phyloP scores from a whole-genome alignment of 2,797 vertebrate genomes.

The Myotis myotis region DNA sequence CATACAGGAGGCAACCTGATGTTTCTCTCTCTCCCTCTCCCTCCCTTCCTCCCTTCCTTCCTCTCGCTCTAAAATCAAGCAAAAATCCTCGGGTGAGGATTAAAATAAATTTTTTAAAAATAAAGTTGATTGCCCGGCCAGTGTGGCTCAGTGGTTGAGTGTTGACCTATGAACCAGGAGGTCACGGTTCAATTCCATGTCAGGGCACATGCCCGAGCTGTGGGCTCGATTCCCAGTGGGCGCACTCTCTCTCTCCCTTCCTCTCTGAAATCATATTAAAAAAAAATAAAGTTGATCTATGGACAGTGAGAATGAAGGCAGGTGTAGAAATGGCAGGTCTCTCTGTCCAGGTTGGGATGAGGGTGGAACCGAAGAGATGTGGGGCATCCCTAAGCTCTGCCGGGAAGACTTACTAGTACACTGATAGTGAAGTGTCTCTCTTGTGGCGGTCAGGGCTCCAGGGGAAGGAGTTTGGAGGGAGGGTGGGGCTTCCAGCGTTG shows the following conservation, averaged over 20 bases:
- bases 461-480: neutral
- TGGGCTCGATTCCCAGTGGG: no score
- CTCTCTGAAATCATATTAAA: neutral
- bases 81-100: neutral
- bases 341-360: neutral
- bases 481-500: fast-evolving
- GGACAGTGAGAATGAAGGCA: neutral
- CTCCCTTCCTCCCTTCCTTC: neutral
- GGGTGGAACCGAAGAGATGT: neutral
- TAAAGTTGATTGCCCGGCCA: no score
- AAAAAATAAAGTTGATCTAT: neutral
- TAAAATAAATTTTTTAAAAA: neutral
- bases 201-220: no score
- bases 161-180: no score
- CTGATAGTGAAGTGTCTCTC: neutral
- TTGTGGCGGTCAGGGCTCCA: fast-evolving
- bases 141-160: no score
- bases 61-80: neutral
- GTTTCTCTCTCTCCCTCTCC: neutral
- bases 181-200: no score
- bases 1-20: neutral
- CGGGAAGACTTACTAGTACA: no score
- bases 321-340: neutral
- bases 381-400: neutral
- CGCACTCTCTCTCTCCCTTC: neutral